Evolutionary conservation across 2,113 vertebrate genomes (phyloP), one percentile per base, ranked within the genome.

Genomic region (Herpailurus yagouaroundi): DNA sequence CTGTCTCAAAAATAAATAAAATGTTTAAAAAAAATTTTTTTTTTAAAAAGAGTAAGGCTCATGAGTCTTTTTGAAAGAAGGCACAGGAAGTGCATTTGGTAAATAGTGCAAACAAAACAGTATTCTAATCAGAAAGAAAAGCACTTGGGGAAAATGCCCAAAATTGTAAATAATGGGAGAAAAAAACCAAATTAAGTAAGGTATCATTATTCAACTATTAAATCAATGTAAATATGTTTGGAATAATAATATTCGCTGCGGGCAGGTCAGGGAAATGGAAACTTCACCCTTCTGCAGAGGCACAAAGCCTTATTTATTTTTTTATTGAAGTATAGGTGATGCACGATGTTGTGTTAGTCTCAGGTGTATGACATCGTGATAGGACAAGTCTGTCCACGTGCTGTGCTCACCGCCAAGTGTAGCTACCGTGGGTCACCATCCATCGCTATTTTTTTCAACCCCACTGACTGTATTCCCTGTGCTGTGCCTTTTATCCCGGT

Each of bases 111-210:
- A 55, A 85, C n/a, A 38, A 71, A 86, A 60, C 45, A 48, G 13
- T 21, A 31, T 31, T 88, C 36, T 74, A n/a, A 36, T 55, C 25
- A 60, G 86, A 88, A 74, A n/a, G 76, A 4, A 93, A 74, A 93
- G 66, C 66, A 25, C 33, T 5, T 38, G 14, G 27, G 27, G 33
- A 73, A 92, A 73, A 50, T 36, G 38, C 36, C 66, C 66, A 82
- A 33, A 41, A n/a, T 66, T 29, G 81, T 66, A 71, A 63, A 55
- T 18, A 52, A 52, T 25, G 36, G 21, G 15, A 11, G 19, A 1
- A 16, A 27, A 50, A 29, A 25, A 38, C 18, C 89, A 60, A 60
- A 41, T 88, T n/a, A 73, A 73, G 74, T 31, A 80, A 79, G 33
- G 13, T 57, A 25, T n/a, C 25, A 25, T 55, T 55, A 74, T 74